A percentile compares a stretch with the other conserved stretches of the same genome.
These are phyloP conservation scores for Cerastis leucographa DNA, from an alignment of 2,888 invertebrate species.

Conservation along the genomic window DNA sequence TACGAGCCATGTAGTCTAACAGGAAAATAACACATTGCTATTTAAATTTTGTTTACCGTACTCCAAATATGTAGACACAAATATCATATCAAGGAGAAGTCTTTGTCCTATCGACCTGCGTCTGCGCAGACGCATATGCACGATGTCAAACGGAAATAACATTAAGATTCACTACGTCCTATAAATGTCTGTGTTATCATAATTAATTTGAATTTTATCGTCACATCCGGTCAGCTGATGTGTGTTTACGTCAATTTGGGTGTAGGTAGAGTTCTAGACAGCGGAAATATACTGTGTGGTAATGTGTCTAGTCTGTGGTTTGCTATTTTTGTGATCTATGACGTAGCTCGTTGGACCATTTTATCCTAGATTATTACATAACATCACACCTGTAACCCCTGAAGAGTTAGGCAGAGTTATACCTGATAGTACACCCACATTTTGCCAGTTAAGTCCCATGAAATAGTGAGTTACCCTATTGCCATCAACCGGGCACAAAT, in stretches of 20 bases:
- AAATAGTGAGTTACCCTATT: too few relatives aligned
- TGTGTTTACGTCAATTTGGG: constrained; percentile 5
- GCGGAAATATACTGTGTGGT: background rate
- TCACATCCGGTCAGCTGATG: constrained; percentile 28
- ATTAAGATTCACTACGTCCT: constrained; percentile 28
- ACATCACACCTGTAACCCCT: too few relatives aligned
- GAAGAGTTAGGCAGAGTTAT: too few relatives aligned
- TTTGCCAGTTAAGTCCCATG: too few relatives aligned
- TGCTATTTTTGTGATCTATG: background rate
- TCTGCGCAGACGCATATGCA: too few relatives aligned
- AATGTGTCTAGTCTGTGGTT: constrained; percentile 23
- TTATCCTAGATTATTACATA: too few relatives aligned
- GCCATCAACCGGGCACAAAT: too few relatives aligned
- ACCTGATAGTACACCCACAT: too few relatives aligned
- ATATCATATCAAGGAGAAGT: constrained; percentile 30
- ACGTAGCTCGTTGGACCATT: background rate
- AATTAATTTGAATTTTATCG: constrained; percentile 57
- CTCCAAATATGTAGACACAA: constrained; percentile 1
- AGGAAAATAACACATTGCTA: background rate
- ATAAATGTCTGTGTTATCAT: constrained; percentile 38
- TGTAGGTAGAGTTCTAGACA: constrained; percentile 2
- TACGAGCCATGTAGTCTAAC: background rate
- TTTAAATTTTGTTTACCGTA: background rate
- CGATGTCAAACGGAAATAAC: constrained; percentile 25
- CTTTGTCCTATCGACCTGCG: constrained; percentile 41